Percentiles rank a stretch among this genome's conserved stretches.
Evolutionary conservation across 2,113 vertebrate species (phyloP).

Genomic region (Perognathus longimembris): DNA sequence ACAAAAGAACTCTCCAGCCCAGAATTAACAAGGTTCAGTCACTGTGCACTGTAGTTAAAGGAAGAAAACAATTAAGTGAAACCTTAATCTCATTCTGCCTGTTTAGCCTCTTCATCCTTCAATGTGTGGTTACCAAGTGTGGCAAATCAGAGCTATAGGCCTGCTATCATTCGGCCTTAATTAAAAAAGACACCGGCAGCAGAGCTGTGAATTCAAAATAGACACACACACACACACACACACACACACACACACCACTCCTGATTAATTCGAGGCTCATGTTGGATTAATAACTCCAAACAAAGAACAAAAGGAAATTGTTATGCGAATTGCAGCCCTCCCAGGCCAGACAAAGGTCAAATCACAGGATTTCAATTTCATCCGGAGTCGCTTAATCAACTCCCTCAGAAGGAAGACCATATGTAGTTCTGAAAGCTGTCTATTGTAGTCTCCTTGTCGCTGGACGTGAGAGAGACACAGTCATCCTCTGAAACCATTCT

Average conservation of each 20-base stretch:
- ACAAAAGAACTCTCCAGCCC: constrained; percentile 77
- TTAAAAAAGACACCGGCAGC: constrained; percentile 95
- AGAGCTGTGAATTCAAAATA: constrained; percentile 94
- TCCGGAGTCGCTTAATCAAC: constrained; percentile 93
- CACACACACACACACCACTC: constrained; percentile 84
- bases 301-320: constrained; percentile 95
- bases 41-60: constrained; percentile 87
- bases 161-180: constrained; percentile 95
- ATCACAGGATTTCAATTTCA: constrained; percentile 93
- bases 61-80: constrained; percentile 93
- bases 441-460: constrained; percentile 88
- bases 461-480: constrained; percentile 86
- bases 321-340: constrained; percentile 92
- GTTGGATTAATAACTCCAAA: constrained; percentile 94
- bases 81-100: constrained; percentile 91
- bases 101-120: constrained; percentile 90
- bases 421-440: constrained; percentile 89
- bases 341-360: constrained; percentile 93
- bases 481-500: constrained; percentile 86
- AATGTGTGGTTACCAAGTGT: constrained; percentile 89
- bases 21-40: constrained; percentile 84
- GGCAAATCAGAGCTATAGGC: constrained; percentile 88
- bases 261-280: constrained; percentile 94
- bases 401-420: constrained; percentile 91
- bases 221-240: constrained; percentile 84